A percentile compares a stretch with the other conserved stretches of the same genome.
These are phyloP conservation scores for Tachina lurida DNA, from an alignment of 2,888 invertebrate species.

Conservation along the genomic window DNA sequence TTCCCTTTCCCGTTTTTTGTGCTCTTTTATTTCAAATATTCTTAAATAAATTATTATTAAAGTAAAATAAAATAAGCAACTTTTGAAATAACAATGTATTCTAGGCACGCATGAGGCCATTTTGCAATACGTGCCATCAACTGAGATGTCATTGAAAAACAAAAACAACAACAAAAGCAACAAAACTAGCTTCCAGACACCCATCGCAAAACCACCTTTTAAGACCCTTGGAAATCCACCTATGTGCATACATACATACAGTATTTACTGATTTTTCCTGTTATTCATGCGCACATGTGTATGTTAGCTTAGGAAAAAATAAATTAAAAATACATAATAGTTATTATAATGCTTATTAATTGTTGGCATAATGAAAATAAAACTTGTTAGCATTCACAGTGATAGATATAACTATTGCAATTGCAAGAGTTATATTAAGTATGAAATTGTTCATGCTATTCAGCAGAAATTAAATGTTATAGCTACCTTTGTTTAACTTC, in stretches of 20 bases:
- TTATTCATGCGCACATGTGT: not conserved
- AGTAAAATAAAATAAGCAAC: constrained; percentile 53
- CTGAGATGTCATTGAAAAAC: constrained; percentile 74
- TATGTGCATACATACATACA: constrained; percentile 16
- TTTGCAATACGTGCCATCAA: constrained; percentile 81
- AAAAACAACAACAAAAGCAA: constrained; percentile 48
- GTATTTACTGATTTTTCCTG: constrained; percentile 25
- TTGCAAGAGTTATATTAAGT: not conserved
- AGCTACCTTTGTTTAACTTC: not conserved
- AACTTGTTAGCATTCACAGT: not conserved
- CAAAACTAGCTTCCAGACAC: constrained; percentile 42
- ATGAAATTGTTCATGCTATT: not conserved
- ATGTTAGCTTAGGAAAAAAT: not conserved
- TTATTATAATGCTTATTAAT: not conserved
- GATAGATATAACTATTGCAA: not conserved
- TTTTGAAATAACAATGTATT: constrained; percentile 77
- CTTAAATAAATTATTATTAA: constrained; percentile 66
- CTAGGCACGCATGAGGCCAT: constrained; percentile 82
- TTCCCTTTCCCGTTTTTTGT: constrained; percentile 4
- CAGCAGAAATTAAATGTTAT: not conserved
- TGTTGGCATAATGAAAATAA: not conserved
- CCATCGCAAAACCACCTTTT: constrained; percentile 54
- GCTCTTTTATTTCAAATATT: constrained; percentile 39
- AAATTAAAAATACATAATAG: not conserved
- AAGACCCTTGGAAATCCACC: constrained; percentile 51